Conservation (phyloP, 1,140 invertebrate species). For the Portunus trituberculatus region DNA sequence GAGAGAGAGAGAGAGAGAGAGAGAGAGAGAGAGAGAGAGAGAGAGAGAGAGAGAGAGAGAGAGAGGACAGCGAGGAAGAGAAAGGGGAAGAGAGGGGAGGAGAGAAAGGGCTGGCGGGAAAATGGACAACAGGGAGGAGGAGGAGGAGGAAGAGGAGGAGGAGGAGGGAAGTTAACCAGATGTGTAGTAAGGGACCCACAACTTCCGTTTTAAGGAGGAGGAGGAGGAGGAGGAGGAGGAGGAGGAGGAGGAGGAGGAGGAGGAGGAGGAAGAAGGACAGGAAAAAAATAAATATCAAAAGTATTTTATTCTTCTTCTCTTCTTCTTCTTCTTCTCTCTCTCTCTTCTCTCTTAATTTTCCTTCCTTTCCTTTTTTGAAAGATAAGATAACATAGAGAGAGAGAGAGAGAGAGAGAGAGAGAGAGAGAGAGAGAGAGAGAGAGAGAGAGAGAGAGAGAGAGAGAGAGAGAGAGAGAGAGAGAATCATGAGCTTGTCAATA, state of each 20-base stretch:
- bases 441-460: neutral
- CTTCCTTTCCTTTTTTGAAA: neutral
- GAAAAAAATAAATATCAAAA: neutral
- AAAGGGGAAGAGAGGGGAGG: neutral
- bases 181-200: slow-evolving; percentile 18
- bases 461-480: slow-evolving; percentile 20
- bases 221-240: neutral
- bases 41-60: neutral
- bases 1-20: neutral
- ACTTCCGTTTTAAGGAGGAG: neutral
- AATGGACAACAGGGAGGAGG: neutral
- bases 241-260: too few relatives aligned
- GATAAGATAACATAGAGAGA: neutral
- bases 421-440: too few relatives aligned
- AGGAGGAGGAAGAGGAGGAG: neutral
- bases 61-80: neutral
- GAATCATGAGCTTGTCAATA: neutral
- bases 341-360: neutral
- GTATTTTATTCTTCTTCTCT: neutral
- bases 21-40: neutral
- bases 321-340: neutral
- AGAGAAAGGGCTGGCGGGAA: neutral
- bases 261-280: too few relatives aligned
- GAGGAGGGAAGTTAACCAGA: neutral
- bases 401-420: neutral